These are phyloP conservation scores for Cydia splendana DNA, from an alignment of 1,140 invertebrate genomes.

Conservation along the genomic window DNA sequence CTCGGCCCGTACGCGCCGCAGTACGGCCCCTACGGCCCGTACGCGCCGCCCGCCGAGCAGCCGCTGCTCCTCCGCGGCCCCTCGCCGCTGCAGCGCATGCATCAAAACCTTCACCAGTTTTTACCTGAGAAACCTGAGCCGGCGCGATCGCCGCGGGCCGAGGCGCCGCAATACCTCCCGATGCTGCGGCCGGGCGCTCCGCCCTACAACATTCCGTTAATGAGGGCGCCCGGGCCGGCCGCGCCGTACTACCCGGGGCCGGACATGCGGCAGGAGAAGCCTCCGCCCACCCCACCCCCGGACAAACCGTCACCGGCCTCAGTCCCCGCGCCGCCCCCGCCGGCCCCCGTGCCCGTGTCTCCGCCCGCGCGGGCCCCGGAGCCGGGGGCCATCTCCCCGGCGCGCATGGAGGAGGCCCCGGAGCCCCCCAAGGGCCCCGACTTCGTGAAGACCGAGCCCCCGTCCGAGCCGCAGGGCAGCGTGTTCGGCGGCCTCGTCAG, in stretches of 20 bases:
- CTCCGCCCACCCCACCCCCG: neutral
- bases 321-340: conserved; percentile 61
- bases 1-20: conserved; percentile 75
- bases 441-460: conserved; percentile 44
- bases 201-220: conserved; percentile 45
- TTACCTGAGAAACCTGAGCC: conserved; percentile 66
- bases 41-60: conserved; percentile 54
- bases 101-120: conserved; percentile 55
- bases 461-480: conserved; percentile 73
- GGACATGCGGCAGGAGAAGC: neutral
- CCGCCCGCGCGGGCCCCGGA: conserved; percentile 39
- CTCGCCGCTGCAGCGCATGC: conserved; percentile 42
- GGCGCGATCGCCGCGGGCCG: conserved; percentile 64
- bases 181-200: conserved; percentile 68
- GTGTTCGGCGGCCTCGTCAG: conserved; percentile 93
- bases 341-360: conserved; percentile 36
- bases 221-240: conserved; percentile 50
- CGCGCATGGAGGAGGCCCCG: conserved; percentile 35
- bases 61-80: conserved; percentile 38
- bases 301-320: conserved; percentile 53
- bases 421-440: conserved; percentile 35
- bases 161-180: conserved; percentile 57
- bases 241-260: conserved; percentile 39
- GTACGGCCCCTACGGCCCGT: conserved; percentile 72
- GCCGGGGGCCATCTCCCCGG: conserved; percentile 37